Percentiles rank a stretch among this genome's conserved stretches.
Evolutionary conservation across 2,797 vertebrate species (phyloP).

Genomic region (Ciconia nigra): DNA sequence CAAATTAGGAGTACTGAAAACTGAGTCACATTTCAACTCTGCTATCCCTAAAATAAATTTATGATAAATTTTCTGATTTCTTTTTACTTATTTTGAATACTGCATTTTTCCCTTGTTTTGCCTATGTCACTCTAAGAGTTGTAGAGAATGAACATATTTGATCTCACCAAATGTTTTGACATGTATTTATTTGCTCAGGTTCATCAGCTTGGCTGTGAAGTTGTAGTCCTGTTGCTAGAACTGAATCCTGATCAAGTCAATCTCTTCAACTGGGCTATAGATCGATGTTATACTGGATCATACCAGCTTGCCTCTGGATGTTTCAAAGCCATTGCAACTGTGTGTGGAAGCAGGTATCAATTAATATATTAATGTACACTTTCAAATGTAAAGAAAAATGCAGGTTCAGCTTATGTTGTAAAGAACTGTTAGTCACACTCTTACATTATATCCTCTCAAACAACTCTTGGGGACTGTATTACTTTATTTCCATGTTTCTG

Average conservation of each 20-base stretch:
- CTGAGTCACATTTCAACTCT: background rate
- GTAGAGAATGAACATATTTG: background rate
- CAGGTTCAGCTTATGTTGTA: background rate
- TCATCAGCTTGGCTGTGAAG: slow-evolving; percentile 96
- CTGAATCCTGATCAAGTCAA: slow-evolving; percentile 97
- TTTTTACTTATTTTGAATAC: background rate
- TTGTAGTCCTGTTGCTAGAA: slow-evolving; percentile 93
- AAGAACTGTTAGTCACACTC: background rate
- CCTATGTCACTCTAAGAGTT: background rate
- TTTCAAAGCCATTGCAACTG: slow-evolving; percentile 98
- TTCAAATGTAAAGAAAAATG: background rate
- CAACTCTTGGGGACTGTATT: background rate
- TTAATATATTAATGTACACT: background rate
- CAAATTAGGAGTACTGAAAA: background rate
- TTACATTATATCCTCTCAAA: background rate
- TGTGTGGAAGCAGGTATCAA: slow-evolving; percentile 93
- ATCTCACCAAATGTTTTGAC: background rate
- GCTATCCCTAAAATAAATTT: background rate
- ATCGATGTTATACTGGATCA: slow-evolving; percentile 97
- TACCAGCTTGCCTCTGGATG: slow-evolving; percentile 97
- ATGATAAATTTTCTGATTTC: background rate
- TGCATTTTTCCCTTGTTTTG: background rate
- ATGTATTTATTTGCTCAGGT: slow-evolving; percentile 77
- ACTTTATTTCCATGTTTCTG: background rate
- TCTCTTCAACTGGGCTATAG: slow-evolving; percentile 98